A percentile compares a stretch with the other conserved stretches of the same genome.
These are phyloP conservation scores for Acleris cristana DNA, from an alignment of 2,888 invertebrate species.

Conservation along the genomic window DNA sequence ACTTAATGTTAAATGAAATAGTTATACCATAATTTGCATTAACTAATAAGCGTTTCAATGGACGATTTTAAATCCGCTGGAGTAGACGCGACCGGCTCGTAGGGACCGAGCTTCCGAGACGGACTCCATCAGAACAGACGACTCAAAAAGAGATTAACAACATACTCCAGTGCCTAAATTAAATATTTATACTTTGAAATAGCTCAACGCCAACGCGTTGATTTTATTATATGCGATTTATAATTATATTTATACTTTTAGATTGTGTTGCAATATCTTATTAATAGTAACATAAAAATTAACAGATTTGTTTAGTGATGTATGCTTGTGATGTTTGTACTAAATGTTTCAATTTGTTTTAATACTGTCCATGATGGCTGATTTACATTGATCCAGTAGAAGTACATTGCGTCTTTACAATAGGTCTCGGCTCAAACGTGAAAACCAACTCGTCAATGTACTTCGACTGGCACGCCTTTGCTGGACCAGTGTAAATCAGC, in stretches of 20 bases:
- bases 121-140: conserved; percentile 16
- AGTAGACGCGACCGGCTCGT: neutral
- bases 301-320: conserved; percentile 54
- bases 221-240: conserved; percentile 34
- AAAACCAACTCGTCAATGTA: too few species aligned
- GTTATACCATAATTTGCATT: conserved; percentile 32
- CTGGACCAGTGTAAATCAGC: too few species aligned
- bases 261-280: conserved; percentile 52
- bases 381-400: too few species aligned
- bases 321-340: conserved; percentile 62
- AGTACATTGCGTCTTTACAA: too few species aligned
- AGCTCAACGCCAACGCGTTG: conserved; percentile 25
- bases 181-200: conserved; percentile 34
- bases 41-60: conserved; percentile 21
- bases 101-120: conserved; percentile 19
- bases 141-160: conserved; percentile 35
- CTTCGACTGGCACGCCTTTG: too few species aligned
- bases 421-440: too few species aligned
- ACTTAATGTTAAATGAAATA: conserved; percentile 22
- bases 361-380: conserved; percentile 72
- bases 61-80: conserved; percentile 12
- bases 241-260: conserved; percentile 34
- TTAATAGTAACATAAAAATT: conserved; percentile 48
- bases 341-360: conserved; percentile 73
- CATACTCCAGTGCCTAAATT: conserved; percentile 38